Evolutionary conservation across 2,797 vertebrate species (phyloP).

Genomic region (Enteromius viviparus): DNA sequence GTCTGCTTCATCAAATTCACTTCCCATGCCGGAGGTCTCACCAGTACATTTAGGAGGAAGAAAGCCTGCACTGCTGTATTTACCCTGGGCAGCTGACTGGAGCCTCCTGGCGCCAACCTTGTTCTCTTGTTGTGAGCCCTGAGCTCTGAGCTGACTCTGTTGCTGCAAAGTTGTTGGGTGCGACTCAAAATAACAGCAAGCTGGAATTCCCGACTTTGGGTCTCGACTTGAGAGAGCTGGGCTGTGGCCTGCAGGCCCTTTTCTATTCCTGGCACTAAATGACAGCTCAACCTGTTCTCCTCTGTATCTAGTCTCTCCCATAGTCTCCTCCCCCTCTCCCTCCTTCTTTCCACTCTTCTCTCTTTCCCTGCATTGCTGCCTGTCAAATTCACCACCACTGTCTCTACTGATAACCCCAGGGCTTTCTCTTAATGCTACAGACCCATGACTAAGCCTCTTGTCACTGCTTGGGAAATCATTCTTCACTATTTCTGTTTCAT

Average conservation of each 20-base stretch:
- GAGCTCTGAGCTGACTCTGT: constrained; percentile 70
- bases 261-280: constrained; percentile 88
- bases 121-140: constrained; percentile 71
- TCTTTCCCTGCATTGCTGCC: constrained; percentile 69
- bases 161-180: constrained; percentile 75
- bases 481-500: constrained; percentile 60
- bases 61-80: constrained; percentile 64
- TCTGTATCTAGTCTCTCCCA: constrained; percentile 76
- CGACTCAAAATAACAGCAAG: constrained; percentile 78
- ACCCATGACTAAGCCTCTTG: constrained; percentile 55
- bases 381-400: constrained; percentile 64
- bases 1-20: constrained; percentile 86
- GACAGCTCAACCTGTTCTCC: constrained; percentile 90
- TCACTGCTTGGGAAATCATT: constrained; percentile 34
- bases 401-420: constrained; percentile 64
- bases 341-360: constrained; percentile 63
- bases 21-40: constrained; percentile 80
- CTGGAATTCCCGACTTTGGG: constrained; percentile 76
- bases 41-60: constrained; percentile 65
- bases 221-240: constrained; percentile 79
- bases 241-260: constrained; percentile 75
- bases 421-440: constrained; percentile 71
- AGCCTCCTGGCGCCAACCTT: constrained; percentile 69
- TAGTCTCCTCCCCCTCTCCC: constrained; percentile 73
- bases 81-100: constrained; percentile 68